Conservation (phyloP, 2,888 invertebrate genomes). For the Phaedon cochleariae region DNA sequence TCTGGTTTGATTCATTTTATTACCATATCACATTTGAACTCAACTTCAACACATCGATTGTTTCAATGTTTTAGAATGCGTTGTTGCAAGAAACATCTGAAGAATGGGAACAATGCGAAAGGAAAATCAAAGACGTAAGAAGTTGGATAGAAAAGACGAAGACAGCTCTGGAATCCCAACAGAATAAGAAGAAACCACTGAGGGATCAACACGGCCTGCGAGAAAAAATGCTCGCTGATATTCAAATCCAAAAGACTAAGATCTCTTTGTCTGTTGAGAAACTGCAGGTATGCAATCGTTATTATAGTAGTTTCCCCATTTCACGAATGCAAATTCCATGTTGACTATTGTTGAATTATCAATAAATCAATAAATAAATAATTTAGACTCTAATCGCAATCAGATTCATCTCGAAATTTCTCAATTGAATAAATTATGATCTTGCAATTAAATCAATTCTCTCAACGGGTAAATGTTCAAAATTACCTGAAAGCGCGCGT, state of each 20-base stretch:
- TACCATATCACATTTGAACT: too few species aligned
- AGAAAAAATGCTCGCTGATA: constrained; percentile 87
- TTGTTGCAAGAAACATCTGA: constrained; percentile 90
- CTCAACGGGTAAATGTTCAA: too few species aligned
- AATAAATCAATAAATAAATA: too few species aligned
- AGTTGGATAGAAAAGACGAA: constrained; percentile 90
- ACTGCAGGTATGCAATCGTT: constrained; percentile 74
- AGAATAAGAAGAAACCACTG: constrained; percentile 86
- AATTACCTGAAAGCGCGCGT: too few species aligned
- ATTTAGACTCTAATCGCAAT: too few species aligned
- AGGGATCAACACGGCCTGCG: constrained; percentile 86
- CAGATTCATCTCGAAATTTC: too few species aligned
- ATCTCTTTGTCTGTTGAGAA: constrained; percentile 90
- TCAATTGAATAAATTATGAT: too few species aligned
- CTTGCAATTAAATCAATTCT: too few species aligned
- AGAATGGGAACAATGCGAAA: constrained; percentile 96
- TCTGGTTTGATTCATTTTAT: too few species aligned
- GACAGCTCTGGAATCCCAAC: constrained; percentile 78
- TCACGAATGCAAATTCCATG: too few species aligned
- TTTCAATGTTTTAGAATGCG: constrained; percentile 72
- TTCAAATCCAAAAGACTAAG: constrained; percentile 89
- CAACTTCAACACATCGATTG: constrained; percentile 9
- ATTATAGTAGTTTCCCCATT: not conserved
- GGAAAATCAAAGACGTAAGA: constrained; percentile 88
- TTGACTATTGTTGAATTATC: too few species aligned